Evolutionary conservation across 2,113 vertebrate species (phyloP).

Genomic region (Uropsilus gracilis): DNA sequence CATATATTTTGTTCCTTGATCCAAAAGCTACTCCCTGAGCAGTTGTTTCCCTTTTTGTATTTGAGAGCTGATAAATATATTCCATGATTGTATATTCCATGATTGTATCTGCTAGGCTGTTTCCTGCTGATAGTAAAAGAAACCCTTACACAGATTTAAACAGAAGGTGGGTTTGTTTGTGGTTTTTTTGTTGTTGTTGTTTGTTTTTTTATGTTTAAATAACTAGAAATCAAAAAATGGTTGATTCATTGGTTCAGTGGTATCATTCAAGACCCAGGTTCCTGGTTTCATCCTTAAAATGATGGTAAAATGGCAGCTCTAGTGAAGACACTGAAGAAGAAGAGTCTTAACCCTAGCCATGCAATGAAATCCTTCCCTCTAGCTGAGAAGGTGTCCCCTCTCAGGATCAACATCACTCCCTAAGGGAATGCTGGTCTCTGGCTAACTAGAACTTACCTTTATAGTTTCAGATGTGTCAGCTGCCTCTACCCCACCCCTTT

Average conservation of each 20-base stretch:
- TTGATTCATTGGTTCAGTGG: not conserved
- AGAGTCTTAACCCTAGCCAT: not conserved
- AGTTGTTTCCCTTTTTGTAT: not conserved
- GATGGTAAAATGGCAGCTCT: not conserved
- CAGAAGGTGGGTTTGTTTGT: not conserved
- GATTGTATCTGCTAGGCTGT: not conserved
- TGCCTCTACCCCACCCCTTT: not conserved
- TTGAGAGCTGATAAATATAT: not conserved
- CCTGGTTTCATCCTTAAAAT: slow-evolving; percentile 3
- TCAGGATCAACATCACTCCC: not conserved
- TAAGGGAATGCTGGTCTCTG: not conserved
- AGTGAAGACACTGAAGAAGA: not conserved
- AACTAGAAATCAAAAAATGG: not conserved
- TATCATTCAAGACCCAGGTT: not conserved
- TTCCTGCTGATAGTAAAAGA: not conserved
- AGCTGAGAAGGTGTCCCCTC: not conserved
- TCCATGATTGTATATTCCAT: not conserved
- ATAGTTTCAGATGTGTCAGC: not conserved
- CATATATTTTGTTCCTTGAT: slow-evolving; percentile 25
- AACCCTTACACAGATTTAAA: not conserved
- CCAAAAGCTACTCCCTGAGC: not conserved
- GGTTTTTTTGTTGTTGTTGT: not conserved
- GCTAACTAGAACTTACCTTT: not conserved
- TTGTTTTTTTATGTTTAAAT: no score
- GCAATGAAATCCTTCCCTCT: not conserved